These are phyloP conservation scores for Hydrophis major DNA, from an alignment of 2,797 vertebrate genomes.

Conservation along the genomic window DNA sequence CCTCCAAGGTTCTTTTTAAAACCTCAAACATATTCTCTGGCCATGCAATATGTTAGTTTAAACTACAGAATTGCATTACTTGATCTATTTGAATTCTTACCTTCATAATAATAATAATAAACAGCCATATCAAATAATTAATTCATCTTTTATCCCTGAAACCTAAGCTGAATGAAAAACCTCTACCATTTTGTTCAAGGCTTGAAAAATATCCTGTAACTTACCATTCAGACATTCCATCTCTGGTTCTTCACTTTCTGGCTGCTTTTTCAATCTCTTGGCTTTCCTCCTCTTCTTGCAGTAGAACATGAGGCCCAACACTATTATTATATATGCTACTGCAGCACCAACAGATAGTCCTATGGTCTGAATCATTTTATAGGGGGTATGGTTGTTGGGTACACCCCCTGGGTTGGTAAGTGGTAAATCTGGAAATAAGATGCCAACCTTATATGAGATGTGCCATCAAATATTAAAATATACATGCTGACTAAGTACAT, in stretches of 20 bases:
- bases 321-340: constrained; percentile 95
- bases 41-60: background rate
- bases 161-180: background rate
- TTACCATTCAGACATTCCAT: constrained; percentile 96
- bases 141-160: background rate
- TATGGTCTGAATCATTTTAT: constrained; percentile 99
- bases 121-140: background rate
- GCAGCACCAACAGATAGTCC: constrained; percentile 94
- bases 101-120: background rate
- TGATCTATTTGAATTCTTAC: background rate
- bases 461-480: background rate
- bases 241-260: constrained; percentile 90
- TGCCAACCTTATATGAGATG: background rate
- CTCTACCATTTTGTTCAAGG: background rate
- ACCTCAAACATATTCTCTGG: background rate
- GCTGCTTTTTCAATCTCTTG: constrained; percentile 86
- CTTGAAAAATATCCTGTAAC: constrained; percentile 6
- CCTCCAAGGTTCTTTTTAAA: background rate
- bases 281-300: constrained; percentile 95
- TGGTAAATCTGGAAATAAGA: constrained; percentile 83
- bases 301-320: constrained; percentile 98
- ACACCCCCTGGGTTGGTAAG: constrained; percentile 39
- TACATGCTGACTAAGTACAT: background rate
- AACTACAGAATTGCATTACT: background rate
- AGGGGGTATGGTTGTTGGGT: constrained; percentile 81